phyloP scores from a whole-genome alignment of 2,797 vertebrate species.

The Rhynchotus rufescens region DNA sequence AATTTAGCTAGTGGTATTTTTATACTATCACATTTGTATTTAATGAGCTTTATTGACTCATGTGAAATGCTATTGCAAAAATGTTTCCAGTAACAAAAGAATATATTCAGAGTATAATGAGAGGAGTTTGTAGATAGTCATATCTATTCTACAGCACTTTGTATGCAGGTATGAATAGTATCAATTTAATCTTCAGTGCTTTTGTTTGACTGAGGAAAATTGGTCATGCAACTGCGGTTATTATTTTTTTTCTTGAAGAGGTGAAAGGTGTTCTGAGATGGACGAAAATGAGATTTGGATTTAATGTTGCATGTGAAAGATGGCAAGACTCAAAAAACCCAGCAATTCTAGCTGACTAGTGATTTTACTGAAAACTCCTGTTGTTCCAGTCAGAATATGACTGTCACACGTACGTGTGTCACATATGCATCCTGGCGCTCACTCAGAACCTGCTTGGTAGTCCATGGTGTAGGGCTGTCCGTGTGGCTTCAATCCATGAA shows the following conservation, averaged over 20 bases:
- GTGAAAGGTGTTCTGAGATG: constrained; percentile 30
- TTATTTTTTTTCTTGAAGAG: constrained; percentile 26
- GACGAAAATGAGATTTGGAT: constrained; percentile 41
- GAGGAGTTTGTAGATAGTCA: not conserved
- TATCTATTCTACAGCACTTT: constrained; percentile 19
- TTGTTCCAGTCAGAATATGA: not conserved
- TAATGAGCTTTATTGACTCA: constrained; percentile 16
- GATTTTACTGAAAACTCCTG: not conserved
- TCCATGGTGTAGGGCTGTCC: not conserved
- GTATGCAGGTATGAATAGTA: not conserved
- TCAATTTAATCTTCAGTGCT: not conserved
- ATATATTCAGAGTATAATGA: constrained; percentile 2
- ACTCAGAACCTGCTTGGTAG: not conserved
- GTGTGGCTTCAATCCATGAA: not conserved
- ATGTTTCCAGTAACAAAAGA: constrained; percentile 24
- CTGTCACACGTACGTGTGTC: not conserved
- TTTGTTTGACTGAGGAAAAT: constrained; percentile 25
- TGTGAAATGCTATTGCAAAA: not conserved
- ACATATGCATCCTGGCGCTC: not conserved
- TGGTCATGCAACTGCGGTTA: not conserved
- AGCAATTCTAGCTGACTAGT: not conserved
- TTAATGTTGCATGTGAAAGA: constrained; percentile 29
- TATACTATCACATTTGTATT: not conserved
- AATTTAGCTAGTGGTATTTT: not conserved
- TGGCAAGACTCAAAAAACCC: not conserved